phyloP scores from a whole-genome alignment of 2,113 vertebrate genomes.

The Pelobates fuscus region DNA sequence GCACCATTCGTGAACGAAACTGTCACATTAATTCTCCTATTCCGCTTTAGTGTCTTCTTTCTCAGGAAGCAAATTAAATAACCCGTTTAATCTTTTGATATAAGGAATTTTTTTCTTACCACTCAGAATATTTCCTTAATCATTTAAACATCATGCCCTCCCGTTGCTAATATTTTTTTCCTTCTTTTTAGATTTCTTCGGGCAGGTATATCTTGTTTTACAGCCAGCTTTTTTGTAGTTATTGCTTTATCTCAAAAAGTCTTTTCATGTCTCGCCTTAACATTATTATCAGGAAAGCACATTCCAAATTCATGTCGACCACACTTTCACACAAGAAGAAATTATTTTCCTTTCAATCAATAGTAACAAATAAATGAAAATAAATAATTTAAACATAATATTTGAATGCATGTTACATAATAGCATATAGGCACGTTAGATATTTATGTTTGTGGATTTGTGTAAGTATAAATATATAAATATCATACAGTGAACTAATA shows the following conservation, averaged over 20 bases:
- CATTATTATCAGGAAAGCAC: slow-evolving; percentile 38
- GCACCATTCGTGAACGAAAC: slow-evolving; percentile 13
- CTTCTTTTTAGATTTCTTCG: slow-evolving; percentile 39
- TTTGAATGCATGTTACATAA: not conserved
- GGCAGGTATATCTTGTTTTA: slow-evolving; percentile 51
- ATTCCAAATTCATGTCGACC: slow-evolving; percentile 30
- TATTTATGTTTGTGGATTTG: no score
- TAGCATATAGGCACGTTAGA: no score
- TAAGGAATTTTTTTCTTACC: slow-evolving; percentile 33
- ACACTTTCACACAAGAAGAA: slow-evolving; percentile 19
- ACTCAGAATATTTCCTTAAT: slow-evolving; percentile 44
- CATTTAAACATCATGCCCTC: slow-evolving; percentile 40
- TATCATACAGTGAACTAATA: no score
- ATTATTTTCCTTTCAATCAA: not conserved
- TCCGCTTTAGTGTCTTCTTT: slow-evolving; percentile 30
- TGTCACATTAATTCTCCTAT: slow-evolving; percentile 34
- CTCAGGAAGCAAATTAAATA: slow-evolving; percentile 42
- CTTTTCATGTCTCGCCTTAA: slow-evolving; percentile 42
- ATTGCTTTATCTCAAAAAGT: slow-evolving; percentile 25
- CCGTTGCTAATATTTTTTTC: slow-evolving; percentile 44
- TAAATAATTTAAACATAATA: slow-evolving; percentile 1
- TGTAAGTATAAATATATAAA: no score
- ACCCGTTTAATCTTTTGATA: slow-evolving; percentile 45
- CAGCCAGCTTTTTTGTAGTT: slow-evolving; percentile 37
- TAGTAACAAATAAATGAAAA: not conserved